phyloP scores from a whole-genome alignment of 1,140 invertebrate genomes.

The Drosophila repletoides region DNA sequence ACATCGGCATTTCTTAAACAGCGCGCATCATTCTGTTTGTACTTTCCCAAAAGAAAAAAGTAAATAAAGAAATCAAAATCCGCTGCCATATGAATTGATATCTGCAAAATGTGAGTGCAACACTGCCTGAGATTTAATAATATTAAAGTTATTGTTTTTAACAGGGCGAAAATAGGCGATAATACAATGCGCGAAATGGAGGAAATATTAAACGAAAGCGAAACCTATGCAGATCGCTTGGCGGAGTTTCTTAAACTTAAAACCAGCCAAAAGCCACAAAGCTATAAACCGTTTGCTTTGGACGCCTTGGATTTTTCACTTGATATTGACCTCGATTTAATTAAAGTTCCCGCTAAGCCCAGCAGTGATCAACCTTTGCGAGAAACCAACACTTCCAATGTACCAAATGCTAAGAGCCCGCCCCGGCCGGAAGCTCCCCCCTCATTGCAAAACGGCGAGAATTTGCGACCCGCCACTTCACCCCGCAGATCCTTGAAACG shows the following conservation, averaged over 20 bases:
- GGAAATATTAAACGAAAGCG: slow-evolving; percentile 23
- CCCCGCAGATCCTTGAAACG: neutral
- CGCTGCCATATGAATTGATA: neutral
- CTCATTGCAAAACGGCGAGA: neutral
- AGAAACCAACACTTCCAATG: neutral
- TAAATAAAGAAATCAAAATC: neutral
- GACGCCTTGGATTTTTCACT: slow-evolving; percentile 8
- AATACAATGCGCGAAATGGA: slow-evolving; percentile 26
- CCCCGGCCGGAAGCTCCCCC: neutral
- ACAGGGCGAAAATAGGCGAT: slow-evolving; percentile 10
- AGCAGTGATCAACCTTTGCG: neutral
- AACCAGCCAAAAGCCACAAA: slow-evolving; percentile 2
- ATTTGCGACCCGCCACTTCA: neutral
- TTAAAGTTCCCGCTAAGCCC: slow-evolving; percentile 17
- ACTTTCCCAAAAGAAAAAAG: neutral
- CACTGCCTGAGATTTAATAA: neutral
- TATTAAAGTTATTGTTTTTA: neutral
- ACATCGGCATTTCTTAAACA: neutral
- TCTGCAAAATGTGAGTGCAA: slow-evolving; percentile 14
- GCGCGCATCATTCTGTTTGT: slow-evolving; percentile 26
- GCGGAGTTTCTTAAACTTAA: slow-evolving; percentile 21
- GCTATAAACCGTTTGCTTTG: neutral
- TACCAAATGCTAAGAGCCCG: too few relatives aligned
- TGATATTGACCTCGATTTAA: slow-evolving; percentile 27
- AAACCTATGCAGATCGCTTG: slow-evolving; percentile 25